Conservation (phyloP, 2,113 vertebrate genomes). For the Scomber japonicus region DNA sequence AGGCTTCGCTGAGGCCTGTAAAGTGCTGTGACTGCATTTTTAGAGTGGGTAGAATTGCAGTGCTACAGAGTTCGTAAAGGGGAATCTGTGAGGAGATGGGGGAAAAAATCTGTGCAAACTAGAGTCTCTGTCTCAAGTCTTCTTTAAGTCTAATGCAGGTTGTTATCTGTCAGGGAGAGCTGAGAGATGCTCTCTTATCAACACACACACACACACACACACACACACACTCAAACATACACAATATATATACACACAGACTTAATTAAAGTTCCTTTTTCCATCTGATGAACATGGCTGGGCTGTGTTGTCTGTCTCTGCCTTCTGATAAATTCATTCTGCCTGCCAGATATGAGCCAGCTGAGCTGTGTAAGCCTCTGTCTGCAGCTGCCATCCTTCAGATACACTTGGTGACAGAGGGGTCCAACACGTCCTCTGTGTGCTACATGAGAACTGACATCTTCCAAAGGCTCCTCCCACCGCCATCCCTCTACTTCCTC, state of each 20-base stretch:
- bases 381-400: constrained; percentile 74
- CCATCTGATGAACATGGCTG: constrained; percentile 64
- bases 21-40: constrained; percentile 76
- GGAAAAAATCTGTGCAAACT: constrained; percentile 38
- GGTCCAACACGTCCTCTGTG: constrained; percentile 62
- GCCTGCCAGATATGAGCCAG: constrained; percentile 66
- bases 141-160: constrained; percentile 64
- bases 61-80: constrained; percentile 52
- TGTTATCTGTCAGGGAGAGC: constrained; percentile 62
- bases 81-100: constrained; percentile 41
- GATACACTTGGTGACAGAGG: constrained; percentile 68
- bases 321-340: constrained; percentile 67
- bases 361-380: constrained; percentile 58
- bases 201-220: neutral
- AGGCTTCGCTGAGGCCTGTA: constrained; percentile 60
- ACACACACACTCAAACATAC: neutral
- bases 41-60: constrained; percentile 57
- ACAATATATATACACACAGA: constrained; percentile 37
- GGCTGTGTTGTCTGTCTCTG: constrained; percentile 60
- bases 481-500: constrained; percentile 30
- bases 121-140: constrained; percentile 62
- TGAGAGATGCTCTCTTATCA: constrained; percentile 45
- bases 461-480: constrained; percentile 60
- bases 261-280: constrained; percentile 76
- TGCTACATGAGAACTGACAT: constrained; percentile 66